Conservation (phyloP, 2,888 invertebrate species). For the Eremobia ochroleuca region DNA sequence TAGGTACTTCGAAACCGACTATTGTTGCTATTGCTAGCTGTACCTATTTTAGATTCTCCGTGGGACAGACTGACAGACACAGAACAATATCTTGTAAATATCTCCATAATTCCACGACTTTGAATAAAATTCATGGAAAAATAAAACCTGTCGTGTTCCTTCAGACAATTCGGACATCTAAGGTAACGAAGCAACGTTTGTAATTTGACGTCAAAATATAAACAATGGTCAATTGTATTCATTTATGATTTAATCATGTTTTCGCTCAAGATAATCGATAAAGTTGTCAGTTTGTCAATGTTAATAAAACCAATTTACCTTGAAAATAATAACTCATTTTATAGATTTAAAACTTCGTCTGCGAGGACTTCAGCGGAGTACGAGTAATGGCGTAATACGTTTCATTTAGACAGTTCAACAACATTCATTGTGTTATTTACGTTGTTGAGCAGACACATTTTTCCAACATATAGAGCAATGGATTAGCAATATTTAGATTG, state of each 20-base stretch:
- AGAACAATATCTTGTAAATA: background rate
- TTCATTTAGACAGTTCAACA: too few relatives aligned
- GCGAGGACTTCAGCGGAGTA: too few relatives aligned
- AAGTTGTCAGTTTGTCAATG: slow-evolving; percentile 16
- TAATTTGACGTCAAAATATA: slow-evolving; percentile 14
- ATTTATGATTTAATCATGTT: slow-evolving; percentile 14
- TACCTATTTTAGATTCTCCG: too few relatives aligned
- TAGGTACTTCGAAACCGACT: too few relatives aligned
- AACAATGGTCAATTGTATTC: slow-evolving; percentile 28
- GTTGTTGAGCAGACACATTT: too few relatives aligned
- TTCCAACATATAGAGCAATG: too few relatives aligned
- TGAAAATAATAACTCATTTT: background rate
- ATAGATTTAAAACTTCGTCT: background rate
- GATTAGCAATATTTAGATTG: too few relatives aligned
- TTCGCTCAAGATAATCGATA: slow-evolving; percentile 1
- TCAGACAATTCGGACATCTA: background rate
- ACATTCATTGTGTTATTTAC: too few relatives aligned
- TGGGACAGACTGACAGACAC: too few relatives aligned
- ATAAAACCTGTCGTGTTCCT: background rate
- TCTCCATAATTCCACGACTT: background rate
- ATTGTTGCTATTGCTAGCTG: too few relatives aligned
- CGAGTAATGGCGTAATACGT: too few relatives aligned
- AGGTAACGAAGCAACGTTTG: background rate
- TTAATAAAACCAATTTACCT: slow-evolving; percentile 7
- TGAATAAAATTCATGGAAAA: background rate